These are phyloP conservation scores for Ptycholaimellus sp. DNA, from an alignment of 2,888 invertebrate genomes.

Conservation along the genomic window DNA sequence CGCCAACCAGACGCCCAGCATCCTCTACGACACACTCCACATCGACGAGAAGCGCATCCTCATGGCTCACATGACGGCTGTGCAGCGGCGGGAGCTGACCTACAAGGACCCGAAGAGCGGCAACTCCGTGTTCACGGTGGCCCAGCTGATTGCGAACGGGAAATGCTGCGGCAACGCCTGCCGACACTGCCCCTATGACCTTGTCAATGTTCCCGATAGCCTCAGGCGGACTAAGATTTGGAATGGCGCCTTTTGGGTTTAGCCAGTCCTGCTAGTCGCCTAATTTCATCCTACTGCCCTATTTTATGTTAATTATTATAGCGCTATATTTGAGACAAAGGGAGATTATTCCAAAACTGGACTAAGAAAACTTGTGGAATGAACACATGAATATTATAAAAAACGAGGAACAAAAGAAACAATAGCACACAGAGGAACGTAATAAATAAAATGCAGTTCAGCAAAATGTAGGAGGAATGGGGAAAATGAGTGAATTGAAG, in stretches of 20 bases:
- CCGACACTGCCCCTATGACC: constrained; percentile 21
- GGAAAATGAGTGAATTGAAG: no score
- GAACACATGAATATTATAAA: no score
- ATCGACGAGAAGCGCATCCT: constrained; percentile 16
- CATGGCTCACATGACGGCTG: constrained; percentile 17
- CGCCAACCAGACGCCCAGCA: constrained; percentile 11
- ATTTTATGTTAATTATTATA: no score
- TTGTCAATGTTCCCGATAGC: constrained; percentile 14
- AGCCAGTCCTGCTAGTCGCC: no score
- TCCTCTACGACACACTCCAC: constrained; percentile 14
- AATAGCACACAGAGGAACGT: no score
- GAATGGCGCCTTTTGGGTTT: constrained; percentile 20
- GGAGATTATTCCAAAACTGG: no score
- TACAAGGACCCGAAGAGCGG: constrained; percentile 16
- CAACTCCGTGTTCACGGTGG: constrained; percentile 13
- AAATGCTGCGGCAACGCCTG: constrained; percentile 23
- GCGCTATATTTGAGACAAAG: no score
- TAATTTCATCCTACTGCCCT: no score
- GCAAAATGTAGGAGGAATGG: no score
- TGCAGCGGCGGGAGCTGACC: constrained; percentile 15
- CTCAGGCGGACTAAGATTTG: constrained; percentile 11
- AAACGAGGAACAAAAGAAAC: no score
- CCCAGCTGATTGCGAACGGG: constrained; percentile 14
- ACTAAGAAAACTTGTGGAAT: no score
- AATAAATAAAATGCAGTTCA: no score